Conservation (phyloP, 2,113 vertebrate genomes). For the Pseudopipra pipra region DNA sequence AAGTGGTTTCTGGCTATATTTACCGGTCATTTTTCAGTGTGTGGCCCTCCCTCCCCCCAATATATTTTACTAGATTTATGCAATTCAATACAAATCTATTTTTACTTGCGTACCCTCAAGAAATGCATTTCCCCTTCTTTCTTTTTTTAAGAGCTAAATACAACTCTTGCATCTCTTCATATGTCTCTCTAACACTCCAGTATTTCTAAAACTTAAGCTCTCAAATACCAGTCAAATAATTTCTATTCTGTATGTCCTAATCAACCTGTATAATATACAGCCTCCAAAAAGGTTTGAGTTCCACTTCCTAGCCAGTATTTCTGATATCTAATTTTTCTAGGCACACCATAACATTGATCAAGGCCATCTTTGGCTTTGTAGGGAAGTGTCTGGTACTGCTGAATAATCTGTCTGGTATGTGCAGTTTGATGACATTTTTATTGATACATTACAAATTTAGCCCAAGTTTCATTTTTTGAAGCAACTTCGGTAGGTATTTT, state of each 20-base stretch:
- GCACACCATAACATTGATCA: conserved; percentile 28
- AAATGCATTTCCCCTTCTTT: neutral
- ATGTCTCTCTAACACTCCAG: neutral
- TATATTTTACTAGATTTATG: neutral
- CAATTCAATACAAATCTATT: neutral
- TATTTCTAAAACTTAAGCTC: neutral
- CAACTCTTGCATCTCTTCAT: neutral
- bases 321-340: conserved; percentile 36
- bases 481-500: conserved; percentile 25
- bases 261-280: neutral
- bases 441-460: conserved; percentile 42
- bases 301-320: neutral
- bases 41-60: fast-evolving
- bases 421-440: conserved; percentile 46
- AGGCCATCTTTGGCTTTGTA: conserved; percentile 19
- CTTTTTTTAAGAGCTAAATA: neutral
- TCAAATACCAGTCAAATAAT: neutral
- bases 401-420: conserved; percentile 21
- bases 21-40: neutral
- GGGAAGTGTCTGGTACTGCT: neutral
- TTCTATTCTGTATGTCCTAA: conserved; percentile 1
- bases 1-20: neutral
- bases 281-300: neutral
- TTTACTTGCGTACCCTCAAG: neutral
- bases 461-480: conserved; percentile 44